Percentiles rank a stretch among this genome's conserved stretches.
Evolutionary conservation across 2,888 invertebrate species (phyloP).

Genomic region (Hyalella azteca): DNA sequence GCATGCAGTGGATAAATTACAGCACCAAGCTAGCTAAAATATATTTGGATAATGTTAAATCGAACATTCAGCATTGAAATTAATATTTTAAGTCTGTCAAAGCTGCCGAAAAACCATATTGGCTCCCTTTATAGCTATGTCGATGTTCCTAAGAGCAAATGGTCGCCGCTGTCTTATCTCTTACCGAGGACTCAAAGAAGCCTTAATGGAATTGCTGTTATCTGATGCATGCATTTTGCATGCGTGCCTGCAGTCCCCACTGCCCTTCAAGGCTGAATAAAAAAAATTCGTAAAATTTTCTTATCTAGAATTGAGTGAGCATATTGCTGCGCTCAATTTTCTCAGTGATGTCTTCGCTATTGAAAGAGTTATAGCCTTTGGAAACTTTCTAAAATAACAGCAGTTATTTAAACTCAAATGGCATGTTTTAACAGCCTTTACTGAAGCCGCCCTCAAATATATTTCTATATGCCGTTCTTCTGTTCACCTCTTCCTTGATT

Average conservation of each 20-base stretch:
- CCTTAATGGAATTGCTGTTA: constrained; percentile 4
- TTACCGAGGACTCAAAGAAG: not conserved
- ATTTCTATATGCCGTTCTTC: too few species aligned
- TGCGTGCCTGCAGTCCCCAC: not conserved
- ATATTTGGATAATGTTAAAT: too few species aligned
- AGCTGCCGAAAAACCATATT: not conserved
- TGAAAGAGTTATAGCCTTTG: not conserved
- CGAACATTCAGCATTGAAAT: not conserved
- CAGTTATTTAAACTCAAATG: not conserved
- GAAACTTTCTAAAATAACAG: not conserved
- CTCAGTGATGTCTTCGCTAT: too few species aligned
- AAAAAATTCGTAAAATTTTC: not conserved
- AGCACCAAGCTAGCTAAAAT: too few species aligned
- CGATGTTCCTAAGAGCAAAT: not conserved
- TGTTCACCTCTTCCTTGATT: too few species aligned
- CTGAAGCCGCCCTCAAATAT: too few species aligned
- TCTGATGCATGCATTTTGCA: not conserved
- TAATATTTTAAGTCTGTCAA: not conserved
- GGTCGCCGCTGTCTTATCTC: not conserved
- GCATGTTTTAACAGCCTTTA: too few species aligned
- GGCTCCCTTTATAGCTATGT: not conserved
- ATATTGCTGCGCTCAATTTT: not conserved
- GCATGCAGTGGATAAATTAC: too few species aligned
- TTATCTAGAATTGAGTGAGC: not conserved
- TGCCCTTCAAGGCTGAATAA: not conserved